A percentile compares a stretch with the other conserved stretches of the same genome.
These are phyloP conservation scores for Ctenochaetus hawaiiensis DNA, from an alignment of 2,797 vertebrate species.

Conservation along the genomic window DNA sequence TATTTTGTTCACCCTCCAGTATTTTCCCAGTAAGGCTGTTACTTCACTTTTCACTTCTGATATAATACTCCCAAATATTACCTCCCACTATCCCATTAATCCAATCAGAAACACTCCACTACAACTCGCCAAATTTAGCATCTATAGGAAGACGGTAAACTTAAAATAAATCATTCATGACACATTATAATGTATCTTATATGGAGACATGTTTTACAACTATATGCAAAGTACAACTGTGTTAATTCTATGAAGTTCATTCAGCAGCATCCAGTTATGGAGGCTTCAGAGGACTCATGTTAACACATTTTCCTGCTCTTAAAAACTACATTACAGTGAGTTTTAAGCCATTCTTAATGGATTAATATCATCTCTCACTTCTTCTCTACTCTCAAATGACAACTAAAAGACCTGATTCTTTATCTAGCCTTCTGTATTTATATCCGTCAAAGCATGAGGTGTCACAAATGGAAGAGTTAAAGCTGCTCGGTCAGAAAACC, in stretches of 20 bases:
- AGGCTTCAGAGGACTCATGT: background rate
- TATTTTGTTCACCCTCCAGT: background rate
- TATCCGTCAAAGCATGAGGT: background rate
- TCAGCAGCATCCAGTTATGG: background rate
- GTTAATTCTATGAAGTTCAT: background rate
- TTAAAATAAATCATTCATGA: background rate
- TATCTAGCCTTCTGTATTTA: background rate
- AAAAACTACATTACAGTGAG: background rate
- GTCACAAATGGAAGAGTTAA: background rate
- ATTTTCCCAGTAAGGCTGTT: background rate
- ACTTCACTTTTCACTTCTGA: background rate
- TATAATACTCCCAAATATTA: background rate
- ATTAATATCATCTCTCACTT: background rate
- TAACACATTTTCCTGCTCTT: background rate
- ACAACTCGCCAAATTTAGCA: background rate
- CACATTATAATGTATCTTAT: background rate
- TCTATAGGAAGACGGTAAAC: background rate
- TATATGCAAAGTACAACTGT: background rate
- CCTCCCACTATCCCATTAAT: background rate
- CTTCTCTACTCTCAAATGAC: background rate
- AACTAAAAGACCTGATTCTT: background rate
- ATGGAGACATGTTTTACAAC: too few relatives aligned
- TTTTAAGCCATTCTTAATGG: slow-evolving; percentile 3
- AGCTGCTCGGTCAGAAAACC: slow-evolving; percentile 3
- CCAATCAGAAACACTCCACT: background rate